Percentiles rank a stretch among this genome's conserved stretches.
Conservation (phyloP, 1,140 invertebrate species). For the Chionoecetes opilio region DNA sequence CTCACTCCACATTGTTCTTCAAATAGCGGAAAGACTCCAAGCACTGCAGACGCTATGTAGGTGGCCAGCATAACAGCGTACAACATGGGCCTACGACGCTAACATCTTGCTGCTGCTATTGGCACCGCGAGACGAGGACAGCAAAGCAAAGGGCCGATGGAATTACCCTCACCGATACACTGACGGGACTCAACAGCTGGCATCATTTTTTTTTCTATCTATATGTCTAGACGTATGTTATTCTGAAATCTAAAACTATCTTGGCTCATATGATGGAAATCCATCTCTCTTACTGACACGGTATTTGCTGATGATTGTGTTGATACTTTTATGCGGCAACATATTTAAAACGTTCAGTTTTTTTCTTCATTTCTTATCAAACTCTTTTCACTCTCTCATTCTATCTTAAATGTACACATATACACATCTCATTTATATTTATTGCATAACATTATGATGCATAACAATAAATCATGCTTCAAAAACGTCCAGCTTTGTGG, state of each 20-base stretch:
- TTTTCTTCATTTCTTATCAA: neutral
- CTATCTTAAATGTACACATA: too few species aligned
- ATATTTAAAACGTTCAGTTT: neutral
- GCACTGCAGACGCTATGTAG: neutral
- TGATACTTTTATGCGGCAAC: neutral
- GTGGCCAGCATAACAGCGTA: neutral
- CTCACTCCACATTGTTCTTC: conserved; percentile 35
- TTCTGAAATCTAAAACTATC: neutral
- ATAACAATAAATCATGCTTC: too few species aligned
- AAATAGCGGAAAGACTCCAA: neutral
- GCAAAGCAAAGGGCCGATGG: neutral
- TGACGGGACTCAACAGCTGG: neutral
- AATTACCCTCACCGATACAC: neutral
- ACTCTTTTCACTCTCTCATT: too few species aligned
- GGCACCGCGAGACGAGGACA: neutral
- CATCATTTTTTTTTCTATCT: neutral
- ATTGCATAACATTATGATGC: too few species aligned
- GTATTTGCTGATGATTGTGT: conserved; percentile 11
- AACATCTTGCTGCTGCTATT: neutral
- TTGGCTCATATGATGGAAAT: neutral
- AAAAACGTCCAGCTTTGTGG: too few species aligned
- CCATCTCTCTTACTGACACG: neutral
- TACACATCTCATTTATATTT: too few species aligned
- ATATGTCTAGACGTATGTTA: neutral
- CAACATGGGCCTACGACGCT: neutral